phyloP scores from a whole-genome alignment of 2,888 invertebrate species.

The Eudasyphora cyanicolor region DNA sequence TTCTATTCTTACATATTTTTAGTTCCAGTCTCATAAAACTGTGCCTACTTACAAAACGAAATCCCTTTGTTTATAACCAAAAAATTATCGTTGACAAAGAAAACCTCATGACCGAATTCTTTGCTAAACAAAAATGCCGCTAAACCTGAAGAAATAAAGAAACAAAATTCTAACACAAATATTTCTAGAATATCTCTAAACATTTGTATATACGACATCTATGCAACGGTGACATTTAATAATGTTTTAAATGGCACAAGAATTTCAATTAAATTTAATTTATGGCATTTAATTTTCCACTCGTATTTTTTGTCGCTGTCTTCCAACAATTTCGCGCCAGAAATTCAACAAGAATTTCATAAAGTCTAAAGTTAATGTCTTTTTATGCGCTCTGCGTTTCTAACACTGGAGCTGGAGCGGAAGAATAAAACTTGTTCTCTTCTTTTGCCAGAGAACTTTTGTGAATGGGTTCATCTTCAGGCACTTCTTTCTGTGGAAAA shows the following conservation, averaged over 20 bases:
- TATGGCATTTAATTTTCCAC: constrained; percentile 69
- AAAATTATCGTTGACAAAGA: no score
- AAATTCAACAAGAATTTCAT: constrained; percentile 14
- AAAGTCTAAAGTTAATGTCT: constrained; percentile 45
- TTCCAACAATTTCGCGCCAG: not conserved
- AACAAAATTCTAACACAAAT: no score
- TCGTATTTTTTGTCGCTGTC: constrained; percentile 3
- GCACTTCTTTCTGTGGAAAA: constrained; percentile 35
- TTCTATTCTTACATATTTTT: no score
- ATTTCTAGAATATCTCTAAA: no score
- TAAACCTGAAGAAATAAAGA: no score
- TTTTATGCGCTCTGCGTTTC: constrained; percentile 13
- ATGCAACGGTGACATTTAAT: constrained; percentile 47
- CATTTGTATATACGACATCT: no score
- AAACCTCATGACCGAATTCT: no score
- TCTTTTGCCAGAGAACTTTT: not conserved
- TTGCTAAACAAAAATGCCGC: no score
- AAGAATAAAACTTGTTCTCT: constrained; percentile 9
- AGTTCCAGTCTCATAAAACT: no score
- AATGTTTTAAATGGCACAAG: constrained; percentile 40
- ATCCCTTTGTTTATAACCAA: no score
- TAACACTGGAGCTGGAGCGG: not conserved
- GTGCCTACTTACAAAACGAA: no score
- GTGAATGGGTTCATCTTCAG: constrained; percentile 14
- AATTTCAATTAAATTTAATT: constrained; percentile 77